Evolutionary conservation across 2,113 vertebrate genomes (phyloP).

Genomic region (Cricetomys ansorgei): DNA sequence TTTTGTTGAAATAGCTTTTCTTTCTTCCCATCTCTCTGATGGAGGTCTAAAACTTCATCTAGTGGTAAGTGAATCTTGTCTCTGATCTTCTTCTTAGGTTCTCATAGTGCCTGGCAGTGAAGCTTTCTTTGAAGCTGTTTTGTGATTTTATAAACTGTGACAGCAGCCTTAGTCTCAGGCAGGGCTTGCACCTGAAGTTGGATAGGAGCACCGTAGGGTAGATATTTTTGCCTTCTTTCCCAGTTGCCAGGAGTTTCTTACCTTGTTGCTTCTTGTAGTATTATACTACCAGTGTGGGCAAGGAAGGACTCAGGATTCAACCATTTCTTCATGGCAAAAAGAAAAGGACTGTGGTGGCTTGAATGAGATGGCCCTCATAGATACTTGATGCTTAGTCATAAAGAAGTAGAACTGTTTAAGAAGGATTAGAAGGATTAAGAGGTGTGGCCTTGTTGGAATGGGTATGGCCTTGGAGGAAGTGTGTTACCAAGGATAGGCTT

Average conservation of each 20-base stretch:
- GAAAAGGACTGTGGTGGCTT: not conserved
- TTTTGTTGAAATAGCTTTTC: conserved; percentile 51
- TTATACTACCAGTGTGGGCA: not conserved
- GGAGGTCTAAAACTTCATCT: not conserved
- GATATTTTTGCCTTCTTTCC: conserved; percentile 34
- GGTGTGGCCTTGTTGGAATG: not conserved
- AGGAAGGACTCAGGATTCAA: not conserved
- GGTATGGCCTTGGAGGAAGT: not conserved
- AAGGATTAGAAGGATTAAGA: not conserved
- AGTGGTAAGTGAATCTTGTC: not conserved
- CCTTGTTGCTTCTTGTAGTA: not conserved
- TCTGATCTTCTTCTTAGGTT: conserved; percentile 41
- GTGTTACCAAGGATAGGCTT: not conserved
- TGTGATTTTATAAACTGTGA: conserved; percentile 40
- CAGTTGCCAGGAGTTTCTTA: conserved; percentile 5
- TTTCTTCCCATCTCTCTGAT: not conserved
- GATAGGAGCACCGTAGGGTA: not conserved
- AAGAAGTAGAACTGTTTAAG: not conserved
- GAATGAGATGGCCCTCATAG: not conserved
- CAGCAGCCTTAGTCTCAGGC: not conserved
- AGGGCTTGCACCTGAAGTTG: not conserved
- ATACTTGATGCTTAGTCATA: not conserved
- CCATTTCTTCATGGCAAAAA: conserved; percentile 1
- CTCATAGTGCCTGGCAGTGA: conserved; percentile 20
- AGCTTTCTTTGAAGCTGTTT: conserved; percentile 45